Conservation (phyloP, 2,888 invertebrate genomes). For the Drosophila yooni region DNA sequence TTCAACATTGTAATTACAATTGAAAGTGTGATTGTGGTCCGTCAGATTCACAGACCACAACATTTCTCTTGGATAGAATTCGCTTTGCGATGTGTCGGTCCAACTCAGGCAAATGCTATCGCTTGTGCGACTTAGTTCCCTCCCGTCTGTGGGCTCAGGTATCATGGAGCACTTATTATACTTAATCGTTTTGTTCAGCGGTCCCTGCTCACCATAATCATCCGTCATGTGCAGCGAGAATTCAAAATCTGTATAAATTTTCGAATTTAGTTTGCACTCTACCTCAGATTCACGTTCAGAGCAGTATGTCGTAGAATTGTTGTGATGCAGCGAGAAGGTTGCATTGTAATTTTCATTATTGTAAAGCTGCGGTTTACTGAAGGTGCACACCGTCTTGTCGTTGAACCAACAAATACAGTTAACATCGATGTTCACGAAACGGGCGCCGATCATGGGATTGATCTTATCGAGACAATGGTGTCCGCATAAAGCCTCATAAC, state of each 20-base stretch:
- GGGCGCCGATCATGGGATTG: not conserved
- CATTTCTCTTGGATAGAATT: too few relatives aligned
- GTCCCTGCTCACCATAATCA: fast-evolving
- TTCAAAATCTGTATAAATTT: not conserved
- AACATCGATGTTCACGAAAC: fast-evolving
- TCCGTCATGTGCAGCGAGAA: conserved; percentile 18
- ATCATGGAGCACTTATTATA: too few relatives aligned
- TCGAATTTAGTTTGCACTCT: not conserved
- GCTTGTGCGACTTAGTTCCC: not conserved
- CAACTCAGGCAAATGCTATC: conserved; percentile 22
- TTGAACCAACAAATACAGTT: not conserved
- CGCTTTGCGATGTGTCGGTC: not conserved
- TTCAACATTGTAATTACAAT: not conserved
- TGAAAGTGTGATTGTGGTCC: not conserved
- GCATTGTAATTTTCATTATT: not conserved
- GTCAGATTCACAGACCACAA: conserved; percentile 36
- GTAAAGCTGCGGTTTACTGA: not conserved
- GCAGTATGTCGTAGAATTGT: not conserved
- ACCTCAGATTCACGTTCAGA: not conserved
- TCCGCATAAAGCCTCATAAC: not conserved
- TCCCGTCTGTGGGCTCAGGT: not conserved
- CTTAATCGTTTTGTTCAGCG: fast-evolving
- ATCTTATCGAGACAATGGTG: fast-evolving
- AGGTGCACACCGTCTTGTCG: not conserved
- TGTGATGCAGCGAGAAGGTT: not conserved